phyloP scores from a whole-genome alignment of 2,888 invertebrate species.

The Drepanosiphum platanoidis region DNA sequence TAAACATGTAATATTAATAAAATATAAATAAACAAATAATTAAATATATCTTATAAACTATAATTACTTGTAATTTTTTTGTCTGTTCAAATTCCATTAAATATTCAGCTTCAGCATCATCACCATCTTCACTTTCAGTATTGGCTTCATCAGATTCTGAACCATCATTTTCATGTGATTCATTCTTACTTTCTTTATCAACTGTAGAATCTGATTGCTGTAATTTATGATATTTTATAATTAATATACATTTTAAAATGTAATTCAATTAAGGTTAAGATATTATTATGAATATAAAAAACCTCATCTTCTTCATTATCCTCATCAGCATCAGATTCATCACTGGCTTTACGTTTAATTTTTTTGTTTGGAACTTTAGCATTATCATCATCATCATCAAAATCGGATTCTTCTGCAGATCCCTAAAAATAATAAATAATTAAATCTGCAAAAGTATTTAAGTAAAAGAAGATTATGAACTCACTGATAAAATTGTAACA shows the following conservation, averaged over 20 bases:
- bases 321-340: background rate
- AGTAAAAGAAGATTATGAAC: background rate
- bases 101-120: conserved; percentile 60
- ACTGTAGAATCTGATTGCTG: conserved; percentile 27
- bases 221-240: background rate
- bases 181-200: conserved; percentile 7
- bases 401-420: conserved; percentile 54
- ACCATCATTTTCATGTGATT: conserved; percentile 3
- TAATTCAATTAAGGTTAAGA: background rate
- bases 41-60: background rate
- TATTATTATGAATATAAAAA: background rate
- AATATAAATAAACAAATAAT: background rate
- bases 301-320: conserved; percentile 35
- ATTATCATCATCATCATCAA: conserved; percentile 17
- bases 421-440: conserved; percentile 14
- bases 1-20: background rate
- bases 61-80: conserved; percentile 53
- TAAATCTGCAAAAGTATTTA: background rate
- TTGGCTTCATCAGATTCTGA: conserved; percentile 14
- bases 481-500: conserved; percentile 67
- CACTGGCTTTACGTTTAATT: conserved; percentile 17
- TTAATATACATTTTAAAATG: background rate
- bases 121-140: conserved; percentile 47
- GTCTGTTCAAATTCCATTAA: conserved; percentile 53
- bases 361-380: background rate